Evolutionary conservation across 2,113 vertebrate genomes (phyloP).

Genomic region (Upupa epops): DNA sequence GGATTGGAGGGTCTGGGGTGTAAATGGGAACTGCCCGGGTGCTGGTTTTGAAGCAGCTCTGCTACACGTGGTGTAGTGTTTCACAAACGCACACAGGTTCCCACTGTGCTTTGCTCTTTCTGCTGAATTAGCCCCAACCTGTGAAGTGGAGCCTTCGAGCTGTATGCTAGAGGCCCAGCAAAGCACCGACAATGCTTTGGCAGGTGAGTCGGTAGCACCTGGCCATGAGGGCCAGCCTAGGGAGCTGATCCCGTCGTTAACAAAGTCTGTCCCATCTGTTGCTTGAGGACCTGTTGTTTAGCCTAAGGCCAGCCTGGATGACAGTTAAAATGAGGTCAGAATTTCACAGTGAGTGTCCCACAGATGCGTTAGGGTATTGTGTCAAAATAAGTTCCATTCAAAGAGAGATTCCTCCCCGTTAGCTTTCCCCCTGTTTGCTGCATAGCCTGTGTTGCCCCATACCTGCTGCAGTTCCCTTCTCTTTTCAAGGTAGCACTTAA

Average conservation of each 20-base stretch:
- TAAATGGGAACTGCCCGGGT: neutral
- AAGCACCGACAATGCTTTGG: neutral
- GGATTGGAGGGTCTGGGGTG: neutral
- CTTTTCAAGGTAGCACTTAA: neutral
- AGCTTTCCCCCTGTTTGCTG: rapidly evolving
- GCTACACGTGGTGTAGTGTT: neutral
- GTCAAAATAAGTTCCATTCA: neutral
- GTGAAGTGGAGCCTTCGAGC: neutral
- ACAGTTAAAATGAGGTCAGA: neutral
- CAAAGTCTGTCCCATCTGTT: neutral
- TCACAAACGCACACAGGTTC: neutral
- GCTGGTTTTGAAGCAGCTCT: neutral
- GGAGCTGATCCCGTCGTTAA: neutral
- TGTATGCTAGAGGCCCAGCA: rapidly evolving
- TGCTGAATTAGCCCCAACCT: neutral
- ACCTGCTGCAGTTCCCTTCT: neutral
- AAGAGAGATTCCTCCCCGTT: neutral
- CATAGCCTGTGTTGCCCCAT: neutral
- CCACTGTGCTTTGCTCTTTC: neutral
- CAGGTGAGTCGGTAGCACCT: neutral
- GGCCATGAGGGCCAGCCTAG: neutral
- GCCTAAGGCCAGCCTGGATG: neutral
- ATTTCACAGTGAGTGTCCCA: neutral
- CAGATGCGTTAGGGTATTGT: rapidly evolving
- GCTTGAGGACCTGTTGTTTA: neutral